A percentile compares a stretch with the other conserved stretches of the same genome.
These are phyloP conservation scores for Nomada lathburiana DNA, from an alignment of 2,888 invertebrate genomes.

Conservation along the genomic window DNA sequence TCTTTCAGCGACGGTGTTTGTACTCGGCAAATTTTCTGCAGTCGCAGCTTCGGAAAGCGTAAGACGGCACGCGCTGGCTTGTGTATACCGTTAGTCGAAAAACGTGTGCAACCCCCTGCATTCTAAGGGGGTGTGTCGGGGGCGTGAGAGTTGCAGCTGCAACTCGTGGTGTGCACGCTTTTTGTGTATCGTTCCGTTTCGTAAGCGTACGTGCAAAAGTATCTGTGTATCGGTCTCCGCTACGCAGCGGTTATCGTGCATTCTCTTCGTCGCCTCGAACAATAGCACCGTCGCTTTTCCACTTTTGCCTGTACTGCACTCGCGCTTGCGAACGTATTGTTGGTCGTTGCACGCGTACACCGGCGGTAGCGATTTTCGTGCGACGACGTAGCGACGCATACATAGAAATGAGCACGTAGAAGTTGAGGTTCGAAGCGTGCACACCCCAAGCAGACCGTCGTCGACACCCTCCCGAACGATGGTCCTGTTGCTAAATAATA, in stretches of 20 bases:
- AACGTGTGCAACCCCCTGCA: slow-evolving; percentile 73
- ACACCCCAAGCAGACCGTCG: slow-evolving; percentile 45
- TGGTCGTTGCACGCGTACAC: slow-evolving; percentile 25
- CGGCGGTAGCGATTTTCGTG: slow-evolving; percentile 1
- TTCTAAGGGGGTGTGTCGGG: slow-evolving; percentile 79
- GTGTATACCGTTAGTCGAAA: slow-evolving; percentile 41
- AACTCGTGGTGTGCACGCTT: slow-evolving; percentile 68
- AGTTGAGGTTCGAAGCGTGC: slow-evolving; percentile 10
- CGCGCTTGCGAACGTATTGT: slow-evolving; percentile 12
- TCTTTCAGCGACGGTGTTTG: no score
- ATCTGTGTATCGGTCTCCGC: no score
- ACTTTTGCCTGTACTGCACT: not conserved
- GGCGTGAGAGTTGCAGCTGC: slow-evolving; percentile 79
- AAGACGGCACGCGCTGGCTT: slow-evolving; percentile 20
- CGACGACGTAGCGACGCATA: slow-evolving; percentile 2
- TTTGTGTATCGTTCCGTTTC: slow-evolving; percentile 38
- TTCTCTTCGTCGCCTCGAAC: not conserved
- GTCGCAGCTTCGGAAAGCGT: not conserved
- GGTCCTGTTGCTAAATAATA: slow-evolving; percentile 60
- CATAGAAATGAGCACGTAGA: slow-evolving; percentile 13
- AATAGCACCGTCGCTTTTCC: not conserved
- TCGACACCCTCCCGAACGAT: slow-evolving; percentile 54
- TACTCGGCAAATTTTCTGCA: not conserved
- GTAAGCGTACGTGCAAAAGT: slow-evolving; percentile 1
- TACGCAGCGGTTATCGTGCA: no score